Base-by-base conservation (phyloP, 2,888 invertebrate species). In the Drosophila falleni region DNA sequence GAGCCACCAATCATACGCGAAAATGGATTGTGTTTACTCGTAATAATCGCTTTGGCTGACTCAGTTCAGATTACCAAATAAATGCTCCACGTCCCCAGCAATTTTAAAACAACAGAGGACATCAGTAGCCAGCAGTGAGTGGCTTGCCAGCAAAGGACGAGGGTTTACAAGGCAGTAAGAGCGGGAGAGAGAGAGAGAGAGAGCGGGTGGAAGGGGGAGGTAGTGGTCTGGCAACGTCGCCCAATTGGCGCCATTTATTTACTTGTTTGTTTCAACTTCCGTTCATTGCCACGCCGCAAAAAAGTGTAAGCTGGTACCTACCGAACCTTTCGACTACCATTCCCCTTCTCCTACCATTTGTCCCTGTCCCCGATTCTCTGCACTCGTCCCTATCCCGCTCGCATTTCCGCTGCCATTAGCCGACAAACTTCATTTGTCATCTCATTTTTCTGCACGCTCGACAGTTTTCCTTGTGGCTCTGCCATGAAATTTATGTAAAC, bases 161-260 rank as follows among this genome's bases (percentile, higher is more conserved):
- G 59, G 64, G 6, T 26, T 47, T 8, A 9, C 15, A 26, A 5
- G 56, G 37, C 9, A 11, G 58, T n/a, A 23, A 35, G 39, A 39
- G 29, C 1, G 29, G 0, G 29, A 29, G 29, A 5, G 29, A 1
- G 29, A 23, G 8, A 29, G 0, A 29, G 29, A 29, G 29, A 5
- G 39, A 3, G 16, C 23, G 47, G 26, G 41, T n/a, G n/a, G 19
- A n/a, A n/a, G 15, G 11, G 16, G 56, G 10, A 29, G 46, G 35
- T 2, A 19, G 19, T 8, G 54, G 67, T 62, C 64, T 53, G 72
- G 58, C 67, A 58, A 58, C 53, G 70, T 59, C 80, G 83, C 77
- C 89, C 79, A 88, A 89, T 87, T 81, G 89, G 89, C 89, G 89
- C 89, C 89, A 85, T 88, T 89, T 89, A 89, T 88, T 87, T 89